Percentiles rank a stretch among this genome's conserved stretches.
Evolutionary conservation across 2,113 vertebrate genomes (phyloP).

Genomic region (Tetraodon nigroviridis): DNA sequence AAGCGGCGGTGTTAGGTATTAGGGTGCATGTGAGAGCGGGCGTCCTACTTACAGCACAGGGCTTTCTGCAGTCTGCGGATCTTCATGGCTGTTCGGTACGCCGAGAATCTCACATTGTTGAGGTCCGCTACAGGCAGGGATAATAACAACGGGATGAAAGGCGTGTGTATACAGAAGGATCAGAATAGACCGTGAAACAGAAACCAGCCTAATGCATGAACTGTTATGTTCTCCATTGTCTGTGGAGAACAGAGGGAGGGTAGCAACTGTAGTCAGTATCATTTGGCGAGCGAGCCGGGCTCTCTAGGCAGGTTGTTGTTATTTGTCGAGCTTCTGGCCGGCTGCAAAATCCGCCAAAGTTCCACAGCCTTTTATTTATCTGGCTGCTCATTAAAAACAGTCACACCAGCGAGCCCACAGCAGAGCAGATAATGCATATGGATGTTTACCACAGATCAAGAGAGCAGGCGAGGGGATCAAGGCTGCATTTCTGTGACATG

Average conservation of each 20-base stretch:
- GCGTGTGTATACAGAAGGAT: constrained; percentile 22
- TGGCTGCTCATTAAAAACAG: constrained; percentile 42
- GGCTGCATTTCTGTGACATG: constrained; percentile 9
- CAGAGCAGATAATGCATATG: constrained; percentile 5
- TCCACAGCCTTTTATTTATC: constrained; percentile 57
- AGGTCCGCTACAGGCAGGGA: constrained; percentile 80
- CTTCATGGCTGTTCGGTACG: constrained; percentile 98
- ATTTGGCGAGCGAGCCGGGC: constrained; percentile 50
- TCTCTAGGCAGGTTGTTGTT: constrained; percentile 21
- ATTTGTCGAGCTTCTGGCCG: constrained; percentile 56
- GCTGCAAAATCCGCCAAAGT: constrained; percentile 46
- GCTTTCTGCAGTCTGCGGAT: constrained; percentile 95
- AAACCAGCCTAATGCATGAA: constrained; percentile 25
- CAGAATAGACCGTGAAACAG: constrained; percentile 23
- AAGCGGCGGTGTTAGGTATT: constrained; percentile 10
- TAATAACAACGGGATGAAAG: constrained; percentile 15
- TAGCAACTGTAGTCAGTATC: constrained; percentile 32
- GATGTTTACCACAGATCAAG: constrained; percentile 12
- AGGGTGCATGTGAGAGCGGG: constrained; percentile 16
- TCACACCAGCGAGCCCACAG: not conserved
- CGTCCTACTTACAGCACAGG: constrained; percentile 86
- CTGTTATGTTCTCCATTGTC: constrained; percentile 32
- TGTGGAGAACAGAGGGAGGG: not conserved
- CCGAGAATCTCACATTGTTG: constrained; percentile 97
- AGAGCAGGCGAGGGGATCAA: constrained; percentile 5